Base-by-base conservation (phyloP, 64 coral and sea anemone genomes). In the Pocillopora verrucosa region DNA sequence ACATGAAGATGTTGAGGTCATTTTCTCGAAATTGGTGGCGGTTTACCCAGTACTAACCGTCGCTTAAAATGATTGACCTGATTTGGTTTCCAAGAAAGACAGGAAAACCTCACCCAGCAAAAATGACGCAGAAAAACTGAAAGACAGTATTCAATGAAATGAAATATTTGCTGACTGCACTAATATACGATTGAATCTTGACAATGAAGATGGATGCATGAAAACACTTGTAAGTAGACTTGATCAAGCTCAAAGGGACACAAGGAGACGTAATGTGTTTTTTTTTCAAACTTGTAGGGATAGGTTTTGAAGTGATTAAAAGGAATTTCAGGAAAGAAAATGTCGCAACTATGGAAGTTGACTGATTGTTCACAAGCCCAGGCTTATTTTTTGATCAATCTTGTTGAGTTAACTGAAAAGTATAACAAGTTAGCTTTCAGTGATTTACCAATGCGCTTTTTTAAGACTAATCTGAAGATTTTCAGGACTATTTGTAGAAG, bases 301-400 rank as follows among this genome's bases (percentile, higher is more conserved):
- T 3, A 77, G 35, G 75, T 77, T 16, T 34, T 77, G 16, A 19
- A 77, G 13, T 25, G 75, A 13, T 9, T 77, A 34, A 77, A 77
- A 77, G 15, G 30, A 34, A 77, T 77, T 13, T 25, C 17, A 4
- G 30, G 75, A 14, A 77, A 75, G 73, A 75, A 30, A 30, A 30
- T 77, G 75, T 77, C 75, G 16, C 75, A 77, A 51, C 26, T 77
- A 34, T 51, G 34, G 75, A 77, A 77, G 17, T 19, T 77, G 3
- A 77, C 75, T 37, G 51, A 51, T 77, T 77, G 35, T 77, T 77
- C 75, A 77, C 75, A 77, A 51, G 75, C 75, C 13, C 51, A 77
- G 3, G 75, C 75, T 77, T 77, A 77, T 77, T 77, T 77, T 77
- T 77, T 77, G 75, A 77, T 77, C 17, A 77, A 77, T 16, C 75